phyloP scores from a whole-genome alignment of 2,797 vertebrate species.

The Zalophus californianus region DNA sequence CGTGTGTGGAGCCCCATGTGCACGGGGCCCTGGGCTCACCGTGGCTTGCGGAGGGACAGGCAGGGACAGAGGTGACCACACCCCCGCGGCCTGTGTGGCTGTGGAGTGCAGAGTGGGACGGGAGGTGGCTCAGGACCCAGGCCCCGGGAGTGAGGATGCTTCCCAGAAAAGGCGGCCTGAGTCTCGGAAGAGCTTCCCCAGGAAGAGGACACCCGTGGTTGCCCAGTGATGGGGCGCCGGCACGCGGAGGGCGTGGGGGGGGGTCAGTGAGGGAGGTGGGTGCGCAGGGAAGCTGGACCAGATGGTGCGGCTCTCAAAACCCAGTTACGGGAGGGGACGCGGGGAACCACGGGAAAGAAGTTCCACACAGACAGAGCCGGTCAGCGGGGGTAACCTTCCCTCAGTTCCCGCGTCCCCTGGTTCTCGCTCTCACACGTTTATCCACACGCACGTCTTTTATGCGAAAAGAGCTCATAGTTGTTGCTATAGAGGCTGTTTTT shows the following conservation, averaged over 20 bases:
- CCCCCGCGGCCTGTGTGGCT: neutral
- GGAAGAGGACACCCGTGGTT: neutral
- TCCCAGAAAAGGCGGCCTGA: neutral
- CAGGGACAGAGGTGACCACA: neutral
- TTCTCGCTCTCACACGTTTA: neutral
- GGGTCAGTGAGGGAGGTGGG: neutral
- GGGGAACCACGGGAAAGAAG: accelerated
- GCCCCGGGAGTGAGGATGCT: no score
- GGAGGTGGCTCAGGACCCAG: accelerated
- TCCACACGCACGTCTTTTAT: accelerated
- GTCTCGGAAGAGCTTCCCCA: accelerated
- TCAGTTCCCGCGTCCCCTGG: accelerated
- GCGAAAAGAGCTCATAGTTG: accelerated
- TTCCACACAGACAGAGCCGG: no score
- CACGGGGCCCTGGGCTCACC: neutral
- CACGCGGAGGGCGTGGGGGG: no score
- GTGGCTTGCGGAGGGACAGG: neutral
- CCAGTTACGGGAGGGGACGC: neutral
- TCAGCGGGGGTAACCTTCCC: accelerated
- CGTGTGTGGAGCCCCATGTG: accelerated
- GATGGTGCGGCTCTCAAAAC: accelerated
- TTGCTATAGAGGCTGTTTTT: neutral
- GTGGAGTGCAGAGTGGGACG: accelerated
- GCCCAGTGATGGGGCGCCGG: no score
- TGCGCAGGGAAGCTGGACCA: accelerated